Evolutionary conservation across 1,140 invertebrate genomes (phyloP).

Genomic region (Pogonomyrmex californicus): DNA sequence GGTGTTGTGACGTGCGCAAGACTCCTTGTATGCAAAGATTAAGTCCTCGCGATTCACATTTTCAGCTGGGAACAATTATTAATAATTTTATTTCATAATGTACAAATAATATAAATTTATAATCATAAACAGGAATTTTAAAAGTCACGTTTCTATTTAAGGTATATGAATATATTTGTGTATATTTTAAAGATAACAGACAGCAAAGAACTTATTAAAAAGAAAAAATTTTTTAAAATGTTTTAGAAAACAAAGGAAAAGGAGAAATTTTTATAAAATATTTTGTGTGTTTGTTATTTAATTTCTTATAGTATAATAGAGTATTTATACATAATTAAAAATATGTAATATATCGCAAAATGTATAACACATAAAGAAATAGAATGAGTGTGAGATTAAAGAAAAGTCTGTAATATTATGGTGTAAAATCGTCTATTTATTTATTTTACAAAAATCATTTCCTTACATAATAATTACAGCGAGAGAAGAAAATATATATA

Average conservation of each 20-base stretch:
- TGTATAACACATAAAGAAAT: not conserved
- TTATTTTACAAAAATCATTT: conserved; percentile 35
- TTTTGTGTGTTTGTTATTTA: not conserved
- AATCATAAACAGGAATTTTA: conserved; percentile 20
- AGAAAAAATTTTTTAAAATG: no score
- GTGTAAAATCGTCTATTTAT: conserved; percentile 27
- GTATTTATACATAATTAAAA: not conserved
- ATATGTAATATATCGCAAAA: not conserved
- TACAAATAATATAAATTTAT: conserved; percentile 15
- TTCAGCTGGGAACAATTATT: conserved; percentile 85
- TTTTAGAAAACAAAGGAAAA: no score
- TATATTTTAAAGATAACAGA: conserved; percentile 22
- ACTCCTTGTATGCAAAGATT: conserved; percentile 90
- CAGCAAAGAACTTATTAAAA: not conserved
- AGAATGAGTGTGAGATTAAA: conserved; percentile 15
- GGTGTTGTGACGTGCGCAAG: conserved; percentile 91
- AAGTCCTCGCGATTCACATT: conserved; percentile 89
- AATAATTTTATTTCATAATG: conserved; percentile 46
- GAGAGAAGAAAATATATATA: not conserved
- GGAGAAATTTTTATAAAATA: not conserved
- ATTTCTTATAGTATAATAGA: not conserved
- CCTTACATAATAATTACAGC: conserved; percentile 15
- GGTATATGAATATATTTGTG: not conserved
- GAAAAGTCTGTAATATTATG: conserved; percentile 19
- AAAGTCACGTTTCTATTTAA: conserved; percentile 28